phyloP scores from a whole-genome alignment of 2,797 vertebrate species.

The Hylomyscus alleni region DNA sequence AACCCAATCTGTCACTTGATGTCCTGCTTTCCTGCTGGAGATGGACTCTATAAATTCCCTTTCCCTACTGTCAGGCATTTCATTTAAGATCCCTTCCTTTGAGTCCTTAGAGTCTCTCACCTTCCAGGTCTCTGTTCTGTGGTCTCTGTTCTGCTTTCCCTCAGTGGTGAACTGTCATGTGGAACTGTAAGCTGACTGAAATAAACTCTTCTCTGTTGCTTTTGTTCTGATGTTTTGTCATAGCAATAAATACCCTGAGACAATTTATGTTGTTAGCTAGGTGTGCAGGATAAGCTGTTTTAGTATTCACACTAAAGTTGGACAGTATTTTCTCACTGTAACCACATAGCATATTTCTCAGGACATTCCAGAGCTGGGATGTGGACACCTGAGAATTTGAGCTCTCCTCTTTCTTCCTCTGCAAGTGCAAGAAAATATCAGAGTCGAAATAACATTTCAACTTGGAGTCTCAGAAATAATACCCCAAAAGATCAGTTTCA shows the following conservation, averaged over 20 bases:
- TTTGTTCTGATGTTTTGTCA: background rate
- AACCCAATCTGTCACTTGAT: too few species aligned
- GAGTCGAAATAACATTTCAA: slow-evolving; percentile 57
- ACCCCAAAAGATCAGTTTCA: slow-evolving; percentile 61
- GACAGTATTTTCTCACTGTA: background rate
- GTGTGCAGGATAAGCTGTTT: background rate
- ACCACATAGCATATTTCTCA: background rate
- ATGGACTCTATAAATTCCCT: too few species aligned
- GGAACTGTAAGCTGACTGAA: background rate
- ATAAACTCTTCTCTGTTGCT: too few species aligned
- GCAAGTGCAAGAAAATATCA: background rate
- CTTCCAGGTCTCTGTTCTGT: too few species aligned
- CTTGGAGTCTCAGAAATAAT: slow-evolving; percentile 67
- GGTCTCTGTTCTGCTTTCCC: too few species aligned
- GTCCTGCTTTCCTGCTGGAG: too few species aligned
- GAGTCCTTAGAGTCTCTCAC: too few species aligned
- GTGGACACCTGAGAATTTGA: background rate
- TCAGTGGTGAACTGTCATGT: background rate
- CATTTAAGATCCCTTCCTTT: too few species aligned
- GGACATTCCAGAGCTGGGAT: background rate
- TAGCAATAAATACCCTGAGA: background rate
- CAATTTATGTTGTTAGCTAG: background rate
- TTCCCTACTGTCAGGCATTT: too few species aligned
- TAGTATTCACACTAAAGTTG: background rate
- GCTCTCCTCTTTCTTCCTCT: slow-evolving; percentile 37